A percentile compares a stretch with the other conserved stretches of the same genome.
phyloP scores from a whole-genome alignment of 2,888 invertebrate genomes.

The Piscicola geometra region DNA sequence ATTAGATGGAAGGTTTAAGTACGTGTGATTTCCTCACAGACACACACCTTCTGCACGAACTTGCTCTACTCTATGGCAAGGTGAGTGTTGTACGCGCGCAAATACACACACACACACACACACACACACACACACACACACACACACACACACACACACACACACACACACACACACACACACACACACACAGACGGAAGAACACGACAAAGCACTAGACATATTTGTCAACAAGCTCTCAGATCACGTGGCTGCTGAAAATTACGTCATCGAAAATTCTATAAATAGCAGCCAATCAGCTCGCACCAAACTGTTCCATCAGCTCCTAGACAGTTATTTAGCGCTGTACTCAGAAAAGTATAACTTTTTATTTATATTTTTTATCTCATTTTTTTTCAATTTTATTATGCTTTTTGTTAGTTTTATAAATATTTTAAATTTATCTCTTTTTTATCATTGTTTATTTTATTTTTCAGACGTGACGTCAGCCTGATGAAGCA shows the following conservation, averaged over 20 bases:
- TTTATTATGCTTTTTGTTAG: too few relatives aligned
- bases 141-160: too few relatives aligned
- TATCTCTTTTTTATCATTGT: too few relatives aligned
- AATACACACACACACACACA: too few relatives aligned
- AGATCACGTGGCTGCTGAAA: constrained; percentile 6
- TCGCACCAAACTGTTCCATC: not conserved
- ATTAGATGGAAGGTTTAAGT: too few relatives aligned
- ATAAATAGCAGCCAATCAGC: constrained; percentile 1
- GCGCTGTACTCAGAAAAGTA: too few relatives aligned
- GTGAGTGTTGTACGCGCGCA: not conserved
- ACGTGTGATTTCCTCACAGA: not conserved
- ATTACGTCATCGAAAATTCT: constrained; percentile 6
- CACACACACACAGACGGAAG: not conserved
- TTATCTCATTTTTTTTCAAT: too few relatives aligned
- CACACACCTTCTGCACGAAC: constrained; percentile 3
- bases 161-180: too few relatives aligned
- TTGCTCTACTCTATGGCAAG: not conserved
- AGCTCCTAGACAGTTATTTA: not conserved
- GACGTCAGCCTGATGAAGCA: not conserved
- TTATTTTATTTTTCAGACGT: too few relatives aligned
- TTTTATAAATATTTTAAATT: too few relatives aligned
- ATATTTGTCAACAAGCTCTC: not conserved
- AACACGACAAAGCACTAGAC: constrained; percentile 11
- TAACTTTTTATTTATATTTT: too few relatives aligned
- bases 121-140: too few relatives aligned